Percentiles rank a stretch among this genome's conserved stretches.
Conservation (phyloP, 2,888 invertebrate species). For the Lathronympha strigana region DNA sequence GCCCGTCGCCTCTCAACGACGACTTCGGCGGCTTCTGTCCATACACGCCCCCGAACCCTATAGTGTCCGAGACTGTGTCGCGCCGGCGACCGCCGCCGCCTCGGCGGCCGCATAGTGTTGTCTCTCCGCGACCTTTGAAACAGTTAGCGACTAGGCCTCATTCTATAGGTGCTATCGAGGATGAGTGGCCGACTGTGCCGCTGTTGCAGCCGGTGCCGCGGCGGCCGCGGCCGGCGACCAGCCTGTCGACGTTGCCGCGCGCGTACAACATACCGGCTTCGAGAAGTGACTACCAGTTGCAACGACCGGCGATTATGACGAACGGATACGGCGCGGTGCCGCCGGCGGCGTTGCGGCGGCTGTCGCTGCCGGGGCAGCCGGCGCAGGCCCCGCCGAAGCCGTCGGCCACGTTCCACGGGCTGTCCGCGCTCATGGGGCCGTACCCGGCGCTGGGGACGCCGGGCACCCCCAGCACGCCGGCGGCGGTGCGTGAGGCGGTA, state of each 20-base stretch:
- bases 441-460: conserved; percentile 67
- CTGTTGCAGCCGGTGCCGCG: conserved; percentile 83
- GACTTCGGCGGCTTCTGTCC: conserved; percentile 81
- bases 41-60: conserved; percentile 82
- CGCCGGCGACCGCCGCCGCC: conserved; percentile 54
- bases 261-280: conserved; percentile 84
- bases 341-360: conserved; percentile 78
- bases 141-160: conserved; percentile 82
- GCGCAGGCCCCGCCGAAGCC: conserved; percentile 81
- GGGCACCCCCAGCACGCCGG: conserved; percentile 82
- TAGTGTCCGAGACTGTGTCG: conserved; percentile 52
- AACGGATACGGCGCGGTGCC: conserved; percentile 79
- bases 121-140: conserved; percentile 71
- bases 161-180: conserved; percentile 83
- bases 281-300: conserved; percentile 86
- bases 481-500: conserved; percentile 88
- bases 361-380: conserved; percentile 83
- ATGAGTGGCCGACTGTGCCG: conserved; percentile 76
- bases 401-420: conserved; percentile 86
- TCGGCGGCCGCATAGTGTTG: conserved; percentile 83
- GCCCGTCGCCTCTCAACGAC: conserved; percentile 59
- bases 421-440: conserved; percentile 68
- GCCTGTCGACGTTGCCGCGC: conserved; percentile 72
- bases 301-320: conserved; percentile 81
- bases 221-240: conserved; percentile 76